Percentiles rank a stretch among this genome's conserved stretches.
Conservation (phyloP, 2,797 vertebrate species). For the Oceanodroma leucorhoa region DNA sequence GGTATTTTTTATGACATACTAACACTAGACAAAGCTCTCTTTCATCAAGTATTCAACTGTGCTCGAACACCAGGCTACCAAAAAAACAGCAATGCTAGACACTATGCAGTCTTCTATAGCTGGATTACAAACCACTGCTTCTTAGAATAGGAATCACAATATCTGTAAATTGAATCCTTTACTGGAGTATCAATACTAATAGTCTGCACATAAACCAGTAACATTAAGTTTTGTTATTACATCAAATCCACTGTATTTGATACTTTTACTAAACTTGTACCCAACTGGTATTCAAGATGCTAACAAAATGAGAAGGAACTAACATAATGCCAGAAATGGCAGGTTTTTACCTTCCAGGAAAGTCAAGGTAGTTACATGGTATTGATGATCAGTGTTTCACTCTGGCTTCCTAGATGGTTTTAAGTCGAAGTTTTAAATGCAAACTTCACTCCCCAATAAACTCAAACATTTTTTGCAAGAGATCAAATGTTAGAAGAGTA, state of each 20-base stretch:
- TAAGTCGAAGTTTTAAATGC: neutral
- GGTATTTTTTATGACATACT: neutral
- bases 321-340: neutral
- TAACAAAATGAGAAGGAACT: neutral
- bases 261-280: neutral
- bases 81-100: neutral
- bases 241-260: neutral
- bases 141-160: neutral
- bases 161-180: neutral
- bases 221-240: neutral
- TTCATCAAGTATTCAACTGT: neutral
- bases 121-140: neutral
- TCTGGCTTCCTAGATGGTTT: neutral
- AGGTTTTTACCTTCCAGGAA: neutral
- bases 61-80: neutral
- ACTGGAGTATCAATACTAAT: neutral
- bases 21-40: slow-evolving; percentile 8
- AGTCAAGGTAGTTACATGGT: neutral
- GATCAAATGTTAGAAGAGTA: neutral
- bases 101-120: neutral
- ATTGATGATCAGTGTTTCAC: neutral
- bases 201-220: neutral
- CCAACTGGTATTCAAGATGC: rapidly evolving
- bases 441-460: neutral
- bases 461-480: neutral